Base-by-base conservation (phyloP, 2,113 vertebrate genomes). In the Pterocles orientalis region DNA sequence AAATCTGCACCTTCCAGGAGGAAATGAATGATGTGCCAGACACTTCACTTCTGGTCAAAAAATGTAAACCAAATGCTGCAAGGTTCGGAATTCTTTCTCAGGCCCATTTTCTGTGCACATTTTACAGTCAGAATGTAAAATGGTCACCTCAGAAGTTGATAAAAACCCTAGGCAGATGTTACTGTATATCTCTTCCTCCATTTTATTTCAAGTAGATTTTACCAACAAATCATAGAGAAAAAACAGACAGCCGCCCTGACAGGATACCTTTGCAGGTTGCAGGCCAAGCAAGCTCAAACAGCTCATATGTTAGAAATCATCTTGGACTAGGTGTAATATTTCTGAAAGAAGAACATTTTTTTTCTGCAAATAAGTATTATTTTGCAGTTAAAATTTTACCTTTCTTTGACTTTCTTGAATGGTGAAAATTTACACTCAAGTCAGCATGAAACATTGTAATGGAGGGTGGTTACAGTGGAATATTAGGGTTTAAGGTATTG, bases 1-100 rank as follows among this genome's bases (percentile, higher is more conserved):
- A 95, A 96, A 95, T 96, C 91, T 94, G 84, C 92, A 95, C 90
- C 77, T 96, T 94, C 57, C 73, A 80, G 57, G 54, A 72, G 62
- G 73, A 86, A 92, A 95, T 91, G 73, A 95, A 82, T 94, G 83
- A 96, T 91, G 77, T 94, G 78, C 78, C 92, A 95, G 94, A 89
- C 57, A 69, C 70, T 92, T 88, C n/a, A 41, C 68, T 91, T 92
- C 54, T 47, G 41, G 75, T 82, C 5, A 92, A 92, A 95, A 95
- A 94, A 95, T 69, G 82, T 17, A 84, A 96, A 92, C 64, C 62
- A 82, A 95, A 88, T 82, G 86, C 45, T 69, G 18, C 61, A 57
- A 70, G 51, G 43, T 82, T 95, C 15, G 3, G 36, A 56, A 81
- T 89, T 86, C 41, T 54, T 69, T 81, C 72, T 88, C 68, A 82